These are phyloP conservation scores for Molossus alvarezi DNA, from an alignment of 2,797 vertebrate genomes.

Conservation along the genomic window DNA sequence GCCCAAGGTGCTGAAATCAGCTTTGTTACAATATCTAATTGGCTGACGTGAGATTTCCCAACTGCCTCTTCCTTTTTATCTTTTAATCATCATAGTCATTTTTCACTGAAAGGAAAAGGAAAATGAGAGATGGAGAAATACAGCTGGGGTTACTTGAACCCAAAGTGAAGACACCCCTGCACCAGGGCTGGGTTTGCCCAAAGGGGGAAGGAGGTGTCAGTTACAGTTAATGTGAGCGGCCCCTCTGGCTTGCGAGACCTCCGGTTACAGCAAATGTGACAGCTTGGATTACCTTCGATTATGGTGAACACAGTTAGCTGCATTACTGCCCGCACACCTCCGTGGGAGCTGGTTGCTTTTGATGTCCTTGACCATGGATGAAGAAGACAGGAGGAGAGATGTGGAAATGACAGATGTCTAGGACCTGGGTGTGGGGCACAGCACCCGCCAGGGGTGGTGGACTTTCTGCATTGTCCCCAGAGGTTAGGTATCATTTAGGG, in stretches of 20 bases:
- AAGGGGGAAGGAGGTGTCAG: constrained; percentile 88
- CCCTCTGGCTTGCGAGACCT: constrained; percentile 87
- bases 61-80: constrained; percentile 58
- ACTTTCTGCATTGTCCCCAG: not conserved
- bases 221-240: constrained; percentile 89
- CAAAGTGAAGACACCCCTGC: constrained; percentile 77
- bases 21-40: not conserved
- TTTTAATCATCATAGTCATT: constrained; percentile 63
- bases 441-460: not conserved
- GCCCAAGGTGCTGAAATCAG: constrained; percentile 60
- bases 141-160: constrained; percentile 80
- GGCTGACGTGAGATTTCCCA: constrained; percentile 61
- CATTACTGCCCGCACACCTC: constrained; percentile 85
- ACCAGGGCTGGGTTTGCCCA: constrained; percentile 82
- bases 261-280: constrained; percentile 90
- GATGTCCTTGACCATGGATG: constrained; percentile 74
- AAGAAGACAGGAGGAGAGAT: constrained; percentile 49
- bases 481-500: constrained; percentile 37
- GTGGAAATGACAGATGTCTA: constrained; percentile 56
- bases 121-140: constrained; percentile 42
- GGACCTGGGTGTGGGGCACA: constrained; percentile 44
- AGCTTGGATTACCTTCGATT: constrained; percentile 91
- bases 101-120: constrained; percentile 73
- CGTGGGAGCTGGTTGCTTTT: constrained; percentile 83
- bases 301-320: constrained; percentile 85